Conservation (phyloP, 2,113 vertebrate genomes). For the Vimba vimba region DNA sequence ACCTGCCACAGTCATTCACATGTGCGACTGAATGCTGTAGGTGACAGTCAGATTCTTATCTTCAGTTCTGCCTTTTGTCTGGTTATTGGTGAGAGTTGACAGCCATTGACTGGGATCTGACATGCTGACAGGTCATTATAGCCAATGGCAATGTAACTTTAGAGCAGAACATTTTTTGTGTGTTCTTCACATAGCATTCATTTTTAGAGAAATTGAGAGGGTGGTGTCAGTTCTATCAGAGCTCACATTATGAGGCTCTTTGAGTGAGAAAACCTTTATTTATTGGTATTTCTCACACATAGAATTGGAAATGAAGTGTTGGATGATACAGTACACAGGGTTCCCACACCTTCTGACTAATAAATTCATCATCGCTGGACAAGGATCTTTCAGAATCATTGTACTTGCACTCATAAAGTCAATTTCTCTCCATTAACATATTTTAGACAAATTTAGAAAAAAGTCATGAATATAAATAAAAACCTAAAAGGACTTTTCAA, state of each 20-base stretch:
- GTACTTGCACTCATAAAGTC: neutral
- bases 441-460: neutral
- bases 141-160: conserved; percentile 7
- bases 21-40: neutral
- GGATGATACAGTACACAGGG: too few relatives aligned
- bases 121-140: conserved; percentile 36
- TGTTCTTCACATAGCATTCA: neutral
- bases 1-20: conserved; percentile 7
- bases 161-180: neutral
- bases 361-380: neutral
- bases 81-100: conserved; percentile 31
- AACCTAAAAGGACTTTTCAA: too few relatives aligned
- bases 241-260: conserved; percentile 1
- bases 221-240: neutral
- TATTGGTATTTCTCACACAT: neutral
- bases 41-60: conserved; percentile 36
- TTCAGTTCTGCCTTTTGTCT: conserved; percentile 35
- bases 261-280: conserved; percentile 7
- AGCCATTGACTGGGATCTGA: conserved; percentile 33
- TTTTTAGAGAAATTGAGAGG: neutral
- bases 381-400: neutral
- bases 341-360: neutral
- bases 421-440: neutral
- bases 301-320: neutral
- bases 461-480: neutral